Percentiles rank a stretch among this genome's conserved stretches.
Conservation (phyloP, 2,888 invertebrate species). For the Halocaridina rubra region DNA sequence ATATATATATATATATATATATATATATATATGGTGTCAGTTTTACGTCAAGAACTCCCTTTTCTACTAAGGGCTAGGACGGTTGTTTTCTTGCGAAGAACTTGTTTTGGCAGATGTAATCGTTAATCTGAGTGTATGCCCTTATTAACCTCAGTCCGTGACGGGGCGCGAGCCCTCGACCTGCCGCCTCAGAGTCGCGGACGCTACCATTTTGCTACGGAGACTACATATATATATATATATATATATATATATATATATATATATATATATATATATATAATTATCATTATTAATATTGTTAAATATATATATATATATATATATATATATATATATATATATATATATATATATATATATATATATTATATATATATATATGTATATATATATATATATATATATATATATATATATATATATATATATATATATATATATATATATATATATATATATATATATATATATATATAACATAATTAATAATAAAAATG, state of each 20-base stretch:
- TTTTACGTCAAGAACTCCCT: no score
- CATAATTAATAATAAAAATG: no score
- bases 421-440: slow-evolving; percentile 8
- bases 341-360: slow-evolving; percentile 8
- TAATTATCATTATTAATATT: neutral
- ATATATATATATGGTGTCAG: neutral
- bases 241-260: neutral
- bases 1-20: slow-evolving; percentile 1
- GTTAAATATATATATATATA: neutral
- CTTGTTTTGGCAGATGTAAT: no score
- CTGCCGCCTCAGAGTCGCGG: no score
- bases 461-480: neutral
- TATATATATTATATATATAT: neutral
- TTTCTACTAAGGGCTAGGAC: no score
- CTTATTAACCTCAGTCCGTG: no score
- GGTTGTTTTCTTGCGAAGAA: no score
- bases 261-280: neutral
- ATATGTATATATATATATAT: slow-evolving; percentile 8
- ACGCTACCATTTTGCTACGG: no score
- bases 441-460: slow-evolving; percentile 8
- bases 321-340: neutral
- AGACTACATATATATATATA: neutral
- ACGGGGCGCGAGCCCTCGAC: no score
- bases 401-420: slow-evolving; percentile 8
- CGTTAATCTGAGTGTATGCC: no score